A percentile compares a stretch with the other conserved stretches of the same genome.
Conservation (phyloP, 92 coral and sea anemone genomes). For the Zoanthus gigantus region DNA sequence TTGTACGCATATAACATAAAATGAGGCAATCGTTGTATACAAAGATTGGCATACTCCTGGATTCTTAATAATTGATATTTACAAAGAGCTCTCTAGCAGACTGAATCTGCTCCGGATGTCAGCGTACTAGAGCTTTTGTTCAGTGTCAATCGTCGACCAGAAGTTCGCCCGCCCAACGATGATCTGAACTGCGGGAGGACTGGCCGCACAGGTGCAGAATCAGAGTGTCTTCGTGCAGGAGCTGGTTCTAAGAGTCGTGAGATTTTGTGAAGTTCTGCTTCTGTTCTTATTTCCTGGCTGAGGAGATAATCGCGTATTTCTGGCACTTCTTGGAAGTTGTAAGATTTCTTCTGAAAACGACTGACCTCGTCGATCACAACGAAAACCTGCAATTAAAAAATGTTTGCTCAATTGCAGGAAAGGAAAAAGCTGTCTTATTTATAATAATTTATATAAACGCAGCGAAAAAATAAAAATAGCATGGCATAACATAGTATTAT, state of each 20-base stretch:
- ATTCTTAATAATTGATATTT: not conserved
- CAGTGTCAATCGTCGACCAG: not conserved
- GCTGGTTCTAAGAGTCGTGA: constrained; percentile 94
- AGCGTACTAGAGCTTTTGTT: constrained; percentile 23
- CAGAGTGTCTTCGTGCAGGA: constrained; percentile 80
- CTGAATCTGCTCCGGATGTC: constrained; percentile 31
- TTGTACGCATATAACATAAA: no score
- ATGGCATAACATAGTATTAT: no score
- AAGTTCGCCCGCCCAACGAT: constrained; percentile 13
- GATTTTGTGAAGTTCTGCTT: constrained; percentile 88
- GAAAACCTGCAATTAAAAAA: constrained; percentile 61
- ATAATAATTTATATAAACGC: no score
- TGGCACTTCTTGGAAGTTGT: constrained; percentile 93
- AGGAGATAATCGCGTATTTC: constrained; percentile 89
- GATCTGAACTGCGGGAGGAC: constrained; percentile 59
- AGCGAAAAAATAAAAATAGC: no score
- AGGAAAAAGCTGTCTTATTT: no score
- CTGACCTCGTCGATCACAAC: constrained; percentile 89
- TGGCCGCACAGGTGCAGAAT: constrained; percentile 65
- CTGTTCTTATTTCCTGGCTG: constrained; percentile 84
- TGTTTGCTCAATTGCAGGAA: no score
- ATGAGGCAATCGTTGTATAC: no score
- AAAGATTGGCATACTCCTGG: not conserved
- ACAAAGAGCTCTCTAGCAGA: not conserved
- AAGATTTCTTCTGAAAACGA: constrained; percentile 91